Conservation (phyloP, 2,113 vertebrate genomes). For the Sander vitreus region DNA sequence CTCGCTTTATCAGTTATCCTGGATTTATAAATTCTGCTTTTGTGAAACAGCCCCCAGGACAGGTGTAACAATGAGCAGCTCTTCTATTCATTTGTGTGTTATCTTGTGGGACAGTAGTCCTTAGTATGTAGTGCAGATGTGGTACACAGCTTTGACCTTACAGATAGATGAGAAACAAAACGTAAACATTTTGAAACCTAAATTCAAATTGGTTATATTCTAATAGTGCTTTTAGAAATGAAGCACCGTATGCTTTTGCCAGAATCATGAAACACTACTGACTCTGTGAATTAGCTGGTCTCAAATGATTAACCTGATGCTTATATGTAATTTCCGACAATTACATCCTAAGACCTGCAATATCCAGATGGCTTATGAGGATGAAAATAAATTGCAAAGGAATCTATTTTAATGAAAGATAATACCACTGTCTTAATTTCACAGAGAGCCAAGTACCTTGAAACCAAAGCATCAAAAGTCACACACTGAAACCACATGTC, state of each 20-base stretch:
- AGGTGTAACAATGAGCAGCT: background rate
- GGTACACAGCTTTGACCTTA: background rate
- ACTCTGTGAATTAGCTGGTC: background rate
- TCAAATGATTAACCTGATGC: slow-evolving; percentile 25
- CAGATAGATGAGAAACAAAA: accelerated
- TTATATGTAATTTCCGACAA: slow-evolving; percentile 10
- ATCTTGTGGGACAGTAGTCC: too few species aligned
- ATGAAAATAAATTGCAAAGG: slow-evolving; percentile 35
- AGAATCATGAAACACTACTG: slow-evolving; percentile 9
- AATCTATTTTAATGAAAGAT: slow-evolving; percentile 37
- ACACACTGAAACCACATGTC: slow-evolving; percentile 1
- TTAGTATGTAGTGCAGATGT: background rate
- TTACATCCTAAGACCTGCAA: slow-evolving; percentile 20
- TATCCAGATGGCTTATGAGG: slow-evolving; percentile 28
- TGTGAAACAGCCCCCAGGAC: background rate
- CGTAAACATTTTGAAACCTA: background rate
- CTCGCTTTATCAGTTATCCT: too few species aligned
- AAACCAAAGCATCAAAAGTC: slow-evolving; percentile 14
- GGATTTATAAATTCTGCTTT: too few species aligned
- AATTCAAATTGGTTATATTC: background rate
- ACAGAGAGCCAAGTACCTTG: slow-evolving; percentile 4
- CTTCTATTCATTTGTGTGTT: background rate
- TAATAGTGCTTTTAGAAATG: background rate
- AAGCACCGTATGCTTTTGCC: background rate
- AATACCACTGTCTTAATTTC: slow-evolving; percentile 40